A percentile compares a stretch with the other conserved stretches of the same genome.
Conservation (phyloP, 92 coral and sea anemone species). For the Paragorgia papillata region DNA sequence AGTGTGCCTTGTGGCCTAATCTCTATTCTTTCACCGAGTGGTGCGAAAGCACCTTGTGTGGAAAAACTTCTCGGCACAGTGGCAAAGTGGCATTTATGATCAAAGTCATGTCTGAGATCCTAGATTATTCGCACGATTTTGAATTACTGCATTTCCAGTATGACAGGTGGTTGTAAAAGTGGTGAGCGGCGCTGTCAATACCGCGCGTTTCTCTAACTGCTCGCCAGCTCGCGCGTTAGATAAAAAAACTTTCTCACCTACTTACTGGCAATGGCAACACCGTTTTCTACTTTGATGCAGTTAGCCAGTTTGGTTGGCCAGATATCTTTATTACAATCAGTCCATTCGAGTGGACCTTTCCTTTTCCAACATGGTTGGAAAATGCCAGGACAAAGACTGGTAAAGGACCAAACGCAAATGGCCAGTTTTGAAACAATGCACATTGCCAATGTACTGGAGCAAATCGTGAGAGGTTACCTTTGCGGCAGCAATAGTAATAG, state of each 20-base stretch:
- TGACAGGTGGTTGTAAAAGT: slow-evolving; percentile 25
- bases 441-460: neutral
- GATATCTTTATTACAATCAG: neutral
- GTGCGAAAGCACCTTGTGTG: slow-evolving; percentile 20
- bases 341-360: slow-evolving; percentile 37
- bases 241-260: slow-evolving; percentile 5
- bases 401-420: neutral
- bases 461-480: too few relatives aligned
- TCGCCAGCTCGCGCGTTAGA: slow-evolving; percentile 23
- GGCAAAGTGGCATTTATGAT: slow-evolving; percentile 8
- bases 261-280: slow-evolving; percentile 31
- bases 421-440: neutral
- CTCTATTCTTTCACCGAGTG: slow-evolving; percentile 10
- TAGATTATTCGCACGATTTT: neutral
- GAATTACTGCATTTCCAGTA: slow-evolving; percentile 5
- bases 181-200: slow-evolving; percentile 17
- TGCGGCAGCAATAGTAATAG: too few relatives aligned
- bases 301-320: slow-evolving; percentile 12
- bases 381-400: neutral
- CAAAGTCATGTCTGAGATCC: neutral
- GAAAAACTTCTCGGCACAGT: neutral
- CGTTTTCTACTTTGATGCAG: neutral
- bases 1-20: slow-evolving; percentile 32
- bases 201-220: neutral
- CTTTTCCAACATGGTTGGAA: slow-evolving; percentile 1